A percentile compares a stretch with the other conserved stretches of the same genome.
Conservation (phyloP, 2,113 vertebrate genomes). For the Recurvirostra avosetta region DNA sequence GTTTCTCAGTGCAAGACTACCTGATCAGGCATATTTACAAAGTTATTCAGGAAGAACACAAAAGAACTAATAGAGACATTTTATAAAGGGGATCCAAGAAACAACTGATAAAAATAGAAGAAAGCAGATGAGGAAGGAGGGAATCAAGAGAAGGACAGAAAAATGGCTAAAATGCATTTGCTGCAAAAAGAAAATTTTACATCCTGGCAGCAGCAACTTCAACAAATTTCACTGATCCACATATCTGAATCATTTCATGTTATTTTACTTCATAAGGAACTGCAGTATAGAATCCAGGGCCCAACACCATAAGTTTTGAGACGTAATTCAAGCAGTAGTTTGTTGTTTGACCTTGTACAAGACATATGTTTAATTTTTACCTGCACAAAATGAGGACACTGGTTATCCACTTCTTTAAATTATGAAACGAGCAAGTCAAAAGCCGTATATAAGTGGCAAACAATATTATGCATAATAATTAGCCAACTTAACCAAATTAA, state of each 20-base stretch:
- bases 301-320: background rate
- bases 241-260: background rate
- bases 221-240: background rate
- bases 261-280: background rate
- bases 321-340: background rate
- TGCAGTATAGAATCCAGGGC: background rate
- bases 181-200: background rate
- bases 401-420: background rate
- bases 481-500: background rate
- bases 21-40: background rate
- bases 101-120: background rate
- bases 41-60: background rate
- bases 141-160: background rate
- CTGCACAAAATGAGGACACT: background rate
- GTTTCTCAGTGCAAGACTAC: background rate
- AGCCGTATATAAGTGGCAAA: background rate
- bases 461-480: background rate
- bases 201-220: background rate
- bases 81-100: background rate
- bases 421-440: background rate
- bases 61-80: background rate
- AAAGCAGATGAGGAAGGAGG: background rate
- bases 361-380: background rate
- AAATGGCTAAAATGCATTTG: background rate
- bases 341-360: background rate